A percentile compares a stretch with the other conserved stretches of the same genome.
phyloP scores from a whole-genome alignment of 2,888 invertebrate genomes.

The Eupithecia exiguata region DNA sequence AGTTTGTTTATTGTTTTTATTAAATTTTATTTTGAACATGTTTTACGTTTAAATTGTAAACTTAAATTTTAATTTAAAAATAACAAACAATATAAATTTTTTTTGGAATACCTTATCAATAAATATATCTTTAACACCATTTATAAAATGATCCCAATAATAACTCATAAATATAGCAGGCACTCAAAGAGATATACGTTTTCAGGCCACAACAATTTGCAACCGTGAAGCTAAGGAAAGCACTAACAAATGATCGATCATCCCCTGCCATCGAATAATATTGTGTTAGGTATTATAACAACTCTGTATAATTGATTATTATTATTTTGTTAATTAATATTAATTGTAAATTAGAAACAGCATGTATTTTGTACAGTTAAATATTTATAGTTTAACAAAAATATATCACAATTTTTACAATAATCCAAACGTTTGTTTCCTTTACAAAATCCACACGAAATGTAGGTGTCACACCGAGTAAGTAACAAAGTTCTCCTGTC shows the following conservation, averaged over 20 bases:
- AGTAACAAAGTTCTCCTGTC: constrained; percentile 20
- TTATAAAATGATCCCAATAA: not conserved
- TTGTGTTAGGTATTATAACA: constrained; percentile 58
- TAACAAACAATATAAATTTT: too few relatives aligned
- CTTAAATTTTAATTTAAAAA: not conserved
- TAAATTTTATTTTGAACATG: constrained; percentile 6
- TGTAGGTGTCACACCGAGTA: not conserved
- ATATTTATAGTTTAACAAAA: constrained; percentile 84
- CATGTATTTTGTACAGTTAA: constrained; percentile 84
- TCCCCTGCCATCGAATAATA: constrained; percentile 88
- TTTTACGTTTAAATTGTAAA: constrained; percentile 7
- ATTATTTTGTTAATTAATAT: constrained; percentile 80
- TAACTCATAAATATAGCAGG: not conserved
- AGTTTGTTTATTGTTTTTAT: constrained; percentile 31
- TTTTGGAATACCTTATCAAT: too few relatives aligned
- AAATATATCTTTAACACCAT: not conserved
- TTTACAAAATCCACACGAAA: constrained; percentile 31
- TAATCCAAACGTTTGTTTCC: constrained; percentile 64
- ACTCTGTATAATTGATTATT: constrained; percentile 50
- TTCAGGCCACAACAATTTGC: constrained; percentile 93
- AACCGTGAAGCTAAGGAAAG: constrained; percentile 94
- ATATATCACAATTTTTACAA: constrained; percentile 83
- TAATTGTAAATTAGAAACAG: constrained; percentile 81
- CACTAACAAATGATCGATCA: constrained; percentile 93
- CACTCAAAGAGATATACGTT: constrained; percentile 50